A percentile compares a stretch with the other conserved stretches of the same genome.
Evolutionary conservation across 53 echinoderm and acorn worm genomes (phyloP).

Genomic region (Henricia sp.): DNA sequence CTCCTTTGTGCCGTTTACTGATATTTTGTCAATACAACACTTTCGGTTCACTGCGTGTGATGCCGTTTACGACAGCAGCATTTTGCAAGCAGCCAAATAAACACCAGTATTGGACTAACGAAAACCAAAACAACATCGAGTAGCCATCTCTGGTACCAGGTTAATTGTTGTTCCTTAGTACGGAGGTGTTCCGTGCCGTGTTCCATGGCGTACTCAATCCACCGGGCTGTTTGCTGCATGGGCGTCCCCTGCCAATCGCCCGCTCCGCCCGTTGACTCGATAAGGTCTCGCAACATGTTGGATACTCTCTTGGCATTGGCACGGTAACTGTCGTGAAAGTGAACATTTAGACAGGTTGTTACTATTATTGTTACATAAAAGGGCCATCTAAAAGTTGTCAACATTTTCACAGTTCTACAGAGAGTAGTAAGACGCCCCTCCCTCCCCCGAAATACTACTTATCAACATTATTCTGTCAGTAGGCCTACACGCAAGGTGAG

Average conservation of each 20-base stretch:
- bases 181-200: constrained; percentile 31
- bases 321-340: background rate
- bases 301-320: constrained; percentile 35
- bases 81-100: background rate
- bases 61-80: background rate
- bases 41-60: too few species aligned
- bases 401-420: too few species aligned
- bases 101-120: background rate
- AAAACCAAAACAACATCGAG: constrained; percentile 1
- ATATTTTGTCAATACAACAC: too few species aligned
- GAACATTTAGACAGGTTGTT: background rate
- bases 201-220: constrained; percentile 53
- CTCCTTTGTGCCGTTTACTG: too few species aligned
- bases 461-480: background rate
- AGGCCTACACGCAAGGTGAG: background rate
- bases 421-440: background rate
- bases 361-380: background rate
- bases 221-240: constrained; percentile 13
- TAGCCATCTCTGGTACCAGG: constrained; percentile 33
- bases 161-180: background rate
- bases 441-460: background rate
- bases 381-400: background rate
- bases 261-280: background rate
- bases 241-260: constrained; percentile 1
- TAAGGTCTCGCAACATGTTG: background rate